Conservation (phyloP, 2,113 vertebrate species). For the Marmota monax region DNA sequence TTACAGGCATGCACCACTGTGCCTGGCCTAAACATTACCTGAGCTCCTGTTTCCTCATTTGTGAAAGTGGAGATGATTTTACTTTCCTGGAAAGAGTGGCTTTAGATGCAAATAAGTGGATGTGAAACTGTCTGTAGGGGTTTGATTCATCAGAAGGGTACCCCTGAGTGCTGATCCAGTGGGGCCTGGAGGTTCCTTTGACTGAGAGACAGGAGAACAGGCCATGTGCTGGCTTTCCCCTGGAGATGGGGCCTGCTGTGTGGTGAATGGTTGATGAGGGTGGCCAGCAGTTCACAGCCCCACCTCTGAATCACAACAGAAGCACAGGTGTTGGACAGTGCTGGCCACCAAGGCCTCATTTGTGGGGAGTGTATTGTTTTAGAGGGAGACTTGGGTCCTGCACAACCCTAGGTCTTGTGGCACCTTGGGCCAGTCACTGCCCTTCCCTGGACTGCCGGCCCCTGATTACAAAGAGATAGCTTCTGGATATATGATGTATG, state of each 20-base stretch:
- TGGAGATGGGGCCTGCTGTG: not conserved
- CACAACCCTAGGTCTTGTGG: not conserved
- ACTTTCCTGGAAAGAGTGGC: not conserved
- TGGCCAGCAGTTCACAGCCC: accelerated
- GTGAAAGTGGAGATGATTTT: not conserved
- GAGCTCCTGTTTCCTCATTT: not conserved
- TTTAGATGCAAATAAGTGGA: not conserved
- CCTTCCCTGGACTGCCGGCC: not conserved
- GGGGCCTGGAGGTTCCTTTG: not conserved
- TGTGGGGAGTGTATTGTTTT: not conserved
- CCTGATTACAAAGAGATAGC: not conserved
- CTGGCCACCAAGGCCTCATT: not conserved
- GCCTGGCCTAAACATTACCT: not conserved
- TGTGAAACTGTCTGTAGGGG: not conserved
- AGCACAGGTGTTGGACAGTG: not conserved
- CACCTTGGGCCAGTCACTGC: not conserved
- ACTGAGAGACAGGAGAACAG: not conserved
- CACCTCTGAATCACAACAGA: not conserved
- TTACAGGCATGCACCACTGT: too few species aligned
- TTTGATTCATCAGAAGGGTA: not conserved
- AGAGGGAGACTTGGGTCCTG: not conserved
- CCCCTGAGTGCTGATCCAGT: too few species aligned
- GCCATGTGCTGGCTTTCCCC: accelerated
- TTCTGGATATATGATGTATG: not conserved
- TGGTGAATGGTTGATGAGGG: not conserved